These are phyloP conservation scores for Corythornis cristatus DNA, from an alignment of 2,113 vertebrate species.

Conservation along the genomic window DNA sequence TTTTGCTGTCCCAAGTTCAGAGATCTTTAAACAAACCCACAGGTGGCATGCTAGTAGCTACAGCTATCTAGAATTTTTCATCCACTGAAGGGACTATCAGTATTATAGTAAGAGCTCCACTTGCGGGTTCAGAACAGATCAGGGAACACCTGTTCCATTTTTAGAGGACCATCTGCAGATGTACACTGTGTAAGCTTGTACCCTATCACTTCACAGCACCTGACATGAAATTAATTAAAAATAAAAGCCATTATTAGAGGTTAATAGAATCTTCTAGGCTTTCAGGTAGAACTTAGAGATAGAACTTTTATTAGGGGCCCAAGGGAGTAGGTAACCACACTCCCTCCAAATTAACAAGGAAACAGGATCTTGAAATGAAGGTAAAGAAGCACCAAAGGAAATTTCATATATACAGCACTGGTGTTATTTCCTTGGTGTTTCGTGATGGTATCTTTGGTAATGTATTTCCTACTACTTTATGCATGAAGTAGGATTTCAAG, in stretches of 20 bases:
- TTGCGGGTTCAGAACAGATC: not conserved
- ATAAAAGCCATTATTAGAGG: not conserved
- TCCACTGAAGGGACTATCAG: not conserved
- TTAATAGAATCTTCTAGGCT: not conserved
- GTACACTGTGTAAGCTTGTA: not conserved
- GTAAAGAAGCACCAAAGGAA: not conserved
- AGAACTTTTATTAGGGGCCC: not conserved
- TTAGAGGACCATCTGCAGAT: not conserved
- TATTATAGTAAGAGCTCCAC: not conserved
- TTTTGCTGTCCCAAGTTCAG: not conserved
- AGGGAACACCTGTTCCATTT: not conserved
- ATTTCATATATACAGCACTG: not conserved
- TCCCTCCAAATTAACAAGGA: not conserved
- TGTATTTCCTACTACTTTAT: not conserved
- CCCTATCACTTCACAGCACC: not conserved
- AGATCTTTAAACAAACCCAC: not conserved
- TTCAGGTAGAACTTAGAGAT: not conserved
- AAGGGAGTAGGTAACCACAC: not conserved
- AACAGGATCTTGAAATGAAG: not conserved
- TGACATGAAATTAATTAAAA: not conserved
- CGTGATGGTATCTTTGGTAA: conserved; percentile 19
- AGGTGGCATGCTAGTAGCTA: not conserved
- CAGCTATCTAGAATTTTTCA: not conserved
- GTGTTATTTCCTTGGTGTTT: not conserved
- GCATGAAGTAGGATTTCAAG: not conserved